These are phyloP conservation scores for Hucho hucho DNA, from an alignment of 2,113 vertebrate species.

Conservation along the genomic window DNA sequence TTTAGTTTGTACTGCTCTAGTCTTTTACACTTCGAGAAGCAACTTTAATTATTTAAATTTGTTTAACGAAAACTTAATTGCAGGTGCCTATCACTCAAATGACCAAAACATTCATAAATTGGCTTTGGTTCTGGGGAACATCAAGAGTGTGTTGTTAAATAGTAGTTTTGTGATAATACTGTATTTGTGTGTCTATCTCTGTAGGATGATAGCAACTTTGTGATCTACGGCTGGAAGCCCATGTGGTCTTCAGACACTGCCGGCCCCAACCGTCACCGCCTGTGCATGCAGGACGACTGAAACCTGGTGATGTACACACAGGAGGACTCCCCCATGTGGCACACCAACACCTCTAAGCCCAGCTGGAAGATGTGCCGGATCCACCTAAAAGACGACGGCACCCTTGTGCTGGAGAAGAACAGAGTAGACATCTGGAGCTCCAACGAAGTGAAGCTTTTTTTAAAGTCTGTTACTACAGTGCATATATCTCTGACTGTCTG, in stretches of 20 bases:
- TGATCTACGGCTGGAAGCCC: slow-evolving; percentile 29
- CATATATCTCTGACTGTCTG: too few relatives aligned
- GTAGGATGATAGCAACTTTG: slow-evolving; percentile 53
- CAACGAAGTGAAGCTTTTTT: neutral
- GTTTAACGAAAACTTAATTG: neutral
- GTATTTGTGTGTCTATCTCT: slow-evolving; percentile 2
- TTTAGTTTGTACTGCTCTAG: too few relatives aligned
- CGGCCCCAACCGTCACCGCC: neutral
- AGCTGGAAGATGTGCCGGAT: slow-evolving; percentile 8
- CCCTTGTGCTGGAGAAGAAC: slow-evolving; percentile 17
- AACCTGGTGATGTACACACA: slow-evolving; percentile 25
- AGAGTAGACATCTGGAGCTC: slow-evolving; percentile 16
- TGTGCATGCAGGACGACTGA: slow-evolving; percentile 27
- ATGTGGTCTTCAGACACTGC: neutral
- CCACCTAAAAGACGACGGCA: slow-evolving; percentile 12
- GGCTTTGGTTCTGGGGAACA: too few relatives aligned
- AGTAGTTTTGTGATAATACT: slow-evolving; percentile 6
- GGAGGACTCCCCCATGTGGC: slow-evolving; percentile 14
- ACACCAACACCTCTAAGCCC: slow-evolving; percentile 8
- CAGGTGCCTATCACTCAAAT: neutral
- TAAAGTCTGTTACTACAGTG: too few relatives aligned
- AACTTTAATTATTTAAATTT: too few relatives aligned
- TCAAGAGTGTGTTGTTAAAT: too few relatives aligned
- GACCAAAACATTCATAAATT: too few relatives aligned
- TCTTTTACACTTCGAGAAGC: too few relatives aligned